Conservation (phyloP, 2,888 invertebrate species). For the Augiades crinisus region DNA sequence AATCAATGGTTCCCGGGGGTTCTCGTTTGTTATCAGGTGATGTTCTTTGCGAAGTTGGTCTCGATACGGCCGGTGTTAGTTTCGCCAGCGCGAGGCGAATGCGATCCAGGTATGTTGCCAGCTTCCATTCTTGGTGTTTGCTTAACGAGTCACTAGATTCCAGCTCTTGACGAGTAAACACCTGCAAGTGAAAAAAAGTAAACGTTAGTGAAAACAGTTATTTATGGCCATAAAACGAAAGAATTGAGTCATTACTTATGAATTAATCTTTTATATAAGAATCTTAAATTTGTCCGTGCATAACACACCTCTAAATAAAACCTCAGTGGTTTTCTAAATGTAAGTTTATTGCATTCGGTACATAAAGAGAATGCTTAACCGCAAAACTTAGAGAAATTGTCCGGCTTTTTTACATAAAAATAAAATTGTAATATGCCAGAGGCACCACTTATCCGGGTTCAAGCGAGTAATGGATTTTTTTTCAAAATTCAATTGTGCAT, state of each 20-base stretch:
- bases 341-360: background rate
- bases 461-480: no score
- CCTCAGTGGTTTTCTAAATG: background rate
- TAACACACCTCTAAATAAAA: no score
- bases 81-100: constrained; percentile 70
- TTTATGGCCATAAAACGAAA: no score
- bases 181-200: constrained; percentile 58
- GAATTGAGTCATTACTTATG: no score
- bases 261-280: background rate
- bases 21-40: constrained; percentile 62
- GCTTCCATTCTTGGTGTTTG: constrained; percentile 78
- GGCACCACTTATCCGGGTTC: no score
- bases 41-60: constrained; percentile 53
- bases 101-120: constrained; percentile 75
- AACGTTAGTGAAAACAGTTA: background rate
- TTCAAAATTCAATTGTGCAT: no score
- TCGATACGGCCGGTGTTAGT: constrained; percentile 60
- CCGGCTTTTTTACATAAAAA: background rate
- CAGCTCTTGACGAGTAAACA: constrained; percentile 80
- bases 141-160: constrained; percentile 70
- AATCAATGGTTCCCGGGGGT: constrained; percentile 71
- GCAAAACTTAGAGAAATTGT: constrained; percentile 11
- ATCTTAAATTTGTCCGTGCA: no score
- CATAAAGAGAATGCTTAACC: constrained; percentile 8
- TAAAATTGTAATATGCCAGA: constrained; percentile 2